Base-by-base conservation (phyloP, 2,888 invertebrate genomes). In the Ferdinandea cuprea region DNA sequence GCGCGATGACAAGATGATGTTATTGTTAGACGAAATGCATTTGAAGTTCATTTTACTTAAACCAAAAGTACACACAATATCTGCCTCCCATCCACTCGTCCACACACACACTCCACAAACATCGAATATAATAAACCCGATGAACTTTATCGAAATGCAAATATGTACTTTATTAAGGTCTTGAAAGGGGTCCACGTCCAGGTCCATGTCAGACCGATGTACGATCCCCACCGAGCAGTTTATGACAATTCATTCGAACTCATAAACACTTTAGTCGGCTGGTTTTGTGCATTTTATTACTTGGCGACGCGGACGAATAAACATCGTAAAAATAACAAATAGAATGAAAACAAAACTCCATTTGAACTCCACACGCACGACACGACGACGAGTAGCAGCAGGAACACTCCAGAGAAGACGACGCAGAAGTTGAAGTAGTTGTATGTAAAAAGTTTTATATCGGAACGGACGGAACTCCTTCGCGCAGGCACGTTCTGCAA, bases 241-340 rank as follows among this genome's bases (percentile, higher is more conserved):
- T 76, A 76, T 61, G 61, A 68, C 76, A 68, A 68, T 76, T 76
- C 76, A 76, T 68, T 46, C 59, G 76, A 76, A 68, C 52, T 68
- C 68, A 25, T 68, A 76, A 76, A 76, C 76, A 76, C 61, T 68
- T 54, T n/a, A 21, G 58, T 59, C 58, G 58, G 37, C 32, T 50
- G 59, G 74, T 54, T 54, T 28, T 76, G 42, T 32, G 54, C 37
- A 46, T 61, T 76, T 68, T 68, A 76, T 76, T 76, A 46, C 52
- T 37, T 8, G 52, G 52, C 76, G 76, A 76, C 68, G 59, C 59
- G 46, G 52, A 52, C 52, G 61, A 54, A 19, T 59, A 69, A 76
- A 76, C 61, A 76, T 76, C 68, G 44, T 69, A 37, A 68, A 68
- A 54, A 68, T 50, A 58, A 59, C 40, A 54, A 42, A 58, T 66